Base-by-base conservation (phyloP, 2,113 vertebrate genomes). In the Xyliphius kryptos region DNA sequence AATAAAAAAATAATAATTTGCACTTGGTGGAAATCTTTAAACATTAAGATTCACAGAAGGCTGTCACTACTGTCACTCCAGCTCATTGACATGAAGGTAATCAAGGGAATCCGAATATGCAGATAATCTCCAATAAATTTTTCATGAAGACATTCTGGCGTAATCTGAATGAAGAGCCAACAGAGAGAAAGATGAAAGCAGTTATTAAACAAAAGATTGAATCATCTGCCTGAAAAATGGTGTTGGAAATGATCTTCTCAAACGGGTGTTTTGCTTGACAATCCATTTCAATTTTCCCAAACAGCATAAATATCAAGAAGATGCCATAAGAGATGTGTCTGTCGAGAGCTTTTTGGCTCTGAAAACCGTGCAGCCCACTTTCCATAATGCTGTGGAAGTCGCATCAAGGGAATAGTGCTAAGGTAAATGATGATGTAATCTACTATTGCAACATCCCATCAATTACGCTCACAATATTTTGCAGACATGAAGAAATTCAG, bases 121-220 rank as follows among this genome's bases (percentile, higher is more conserved):
- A 87, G 80, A 85, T 84, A 63, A 56, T 32, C 51, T 2, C 62
- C 46, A 51, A 80, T 85, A 74, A 19, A 86, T 86, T 75, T 83
- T 85, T 82, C 76, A 85, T 84, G 77, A 87, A 73, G 69, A 64
- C 53, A 59, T 75, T 77, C 78, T 68, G 61, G 77, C 67, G 47
- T 74, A 76, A 76, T 80, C 69, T 60, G 54, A 75, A 75, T 56
- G 50, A 80, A 80, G 69, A 67, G 3, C 57, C 44, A 49, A 14
- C 44, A 19, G 56, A 48, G 66, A 5, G 51, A 68, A 68, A 56
- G 40, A 38, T 66, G 46, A 77, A 76, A 76, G 64, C 61, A 66
- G 70, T 76, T 74, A 83, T 81, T 73, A 77, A 81, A 82, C 78
- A 79, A 82, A 79, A 78, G 74, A 82, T 68, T 71, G 74, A 80